A percentile compares a stretch with the other conserved stretches of the same genome.
Conservation (phyloP, 2,113 vertebrate species). For the Lasiurus cinereus region DNA sequence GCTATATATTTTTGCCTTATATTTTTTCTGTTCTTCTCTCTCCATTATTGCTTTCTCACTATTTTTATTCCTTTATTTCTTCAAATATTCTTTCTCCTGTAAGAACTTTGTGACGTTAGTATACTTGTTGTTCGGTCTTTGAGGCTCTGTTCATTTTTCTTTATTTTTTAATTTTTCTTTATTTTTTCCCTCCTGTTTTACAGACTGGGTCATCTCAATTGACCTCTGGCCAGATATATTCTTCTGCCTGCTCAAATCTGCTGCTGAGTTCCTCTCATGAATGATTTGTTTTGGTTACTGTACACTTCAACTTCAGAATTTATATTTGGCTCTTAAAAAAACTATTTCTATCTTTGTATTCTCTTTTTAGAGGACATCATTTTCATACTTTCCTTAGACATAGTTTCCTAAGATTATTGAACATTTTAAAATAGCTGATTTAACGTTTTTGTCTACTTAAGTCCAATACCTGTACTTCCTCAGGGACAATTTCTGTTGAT, state of each 20-base stretch:
- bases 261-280: neutral
- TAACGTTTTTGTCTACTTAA: neutral
- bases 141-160: neutral
- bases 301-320: neutral
- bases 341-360: neutral
- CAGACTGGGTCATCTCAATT: neutral
- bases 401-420: neutral
- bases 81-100: neutral
- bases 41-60: neutral
- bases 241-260: neutral
- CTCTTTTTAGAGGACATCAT: neutral
- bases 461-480: neutral
- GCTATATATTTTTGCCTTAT: neutral
- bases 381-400: neutral
- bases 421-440: neutral
- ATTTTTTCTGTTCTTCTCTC: neutral
- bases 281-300: neutral
- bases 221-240: neutral
- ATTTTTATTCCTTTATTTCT: conserved; percentile 20
- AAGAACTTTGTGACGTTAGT: neutral
- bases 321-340: neutral
- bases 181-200: neutral
- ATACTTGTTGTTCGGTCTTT: neutral
- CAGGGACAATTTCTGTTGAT: neutral
- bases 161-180: too few relatives aligned